Base-by-base conservation (phyloP, 2,888 invertebrate genomes). In the Amphipoea lucens region DNA sequence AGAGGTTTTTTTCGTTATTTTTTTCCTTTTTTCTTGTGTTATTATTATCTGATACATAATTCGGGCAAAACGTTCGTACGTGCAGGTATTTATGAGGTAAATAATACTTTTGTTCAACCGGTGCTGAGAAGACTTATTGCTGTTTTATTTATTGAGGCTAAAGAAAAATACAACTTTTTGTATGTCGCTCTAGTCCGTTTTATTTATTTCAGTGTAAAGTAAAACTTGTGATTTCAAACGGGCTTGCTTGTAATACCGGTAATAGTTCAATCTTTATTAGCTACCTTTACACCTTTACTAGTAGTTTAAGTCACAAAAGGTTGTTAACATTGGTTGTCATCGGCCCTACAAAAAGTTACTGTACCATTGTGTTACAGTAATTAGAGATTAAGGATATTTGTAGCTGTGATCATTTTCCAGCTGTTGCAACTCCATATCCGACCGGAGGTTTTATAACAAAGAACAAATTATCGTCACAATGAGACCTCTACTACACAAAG, bases 11-110 rank as follows among this genome's bases (percentile, higher is more conserved):
- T 88, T 90, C 80, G 81, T 83, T 89, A 90, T 87, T 85, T 85
- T 82, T 81, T 80, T 83, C 88, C 79, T 85, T 91, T 92, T 92
- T 91, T 89, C 90, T 81, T 76, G 85, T 90, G 87, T 90, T 91
- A 91, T 91, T 90, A 89, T 89, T 85, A 87, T 87, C 85, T 90
- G 90, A 86, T 84, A 86, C 86, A 85, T 89, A 89, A 89, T 90
- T 88, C 86, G 83, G 72, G 86, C 85, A 84, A 89, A 90, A 88
- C 79, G 83, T 83, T 87, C 78, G 84, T 88, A 86, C 87, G 87
- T 86, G 90, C 81, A 86, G 85, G 88, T 88, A 90, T 90, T 90
- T 90, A 90, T 83, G 90, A 79, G 84, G 90, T 90, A 85, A 89
- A 84, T 90, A 90, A 86, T 80, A 81, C 81, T 90, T 87, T 23